Evolutionary conservation across 2,113 vertebrate species (phyloP), one percentile per base, ranked within the genome.

Genomic region (Trichechus manatus): DNA sequence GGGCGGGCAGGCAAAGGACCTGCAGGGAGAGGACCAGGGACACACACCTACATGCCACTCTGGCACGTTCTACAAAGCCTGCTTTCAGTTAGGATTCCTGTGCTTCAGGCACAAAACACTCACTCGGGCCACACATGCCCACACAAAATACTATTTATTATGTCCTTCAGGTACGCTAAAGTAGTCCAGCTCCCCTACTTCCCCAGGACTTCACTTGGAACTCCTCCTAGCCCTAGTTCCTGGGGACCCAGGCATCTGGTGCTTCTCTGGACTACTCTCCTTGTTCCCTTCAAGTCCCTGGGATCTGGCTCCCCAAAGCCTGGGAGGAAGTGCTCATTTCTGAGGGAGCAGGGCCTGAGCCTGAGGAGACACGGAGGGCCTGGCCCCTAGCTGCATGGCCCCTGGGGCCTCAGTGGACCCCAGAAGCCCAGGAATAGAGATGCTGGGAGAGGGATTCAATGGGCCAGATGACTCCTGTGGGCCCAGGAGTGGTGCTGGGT

Each of bases 111-210:
- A 63, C 75, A 77, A 91, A 95, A 91, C 64, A 97, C 9, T 80
- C 6, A 20, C 29, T 95, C 63, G 85, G 74, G 36, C 23, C 72
- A 93, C 42, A 64, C 25, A 19, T 8, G 10, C n/a, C 68, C 61
- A 70, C 1, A 8, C 86, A 87, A 96, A 97, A 97, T 42, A 68
- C 47, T 11, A 25, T 96, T 98, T 97, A 97, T 97, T 97, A 72
- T 83, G 70, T 85, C 81, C 59, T 92, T 64, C 17, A 61, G 39
- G 17, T 68, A 82, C 39, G 63, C 31, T 77, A 56, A 63, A n/a
- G 64, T 36, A 75, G 19, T 33, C 64, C 44, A 5, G 59, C 23
- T 84, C 22, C 29, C 47, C 63, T 50, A 19, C 22, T 79, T n/a
- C 25, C 63, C 23, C 72, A 74, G n/a, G 36, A 10, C 9, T 5